These are phyloP conservation scores for Brachionus koreanus DNA, from an alignment of 1,140 invertebrate species.

Conservation along the genomic window DNA sequence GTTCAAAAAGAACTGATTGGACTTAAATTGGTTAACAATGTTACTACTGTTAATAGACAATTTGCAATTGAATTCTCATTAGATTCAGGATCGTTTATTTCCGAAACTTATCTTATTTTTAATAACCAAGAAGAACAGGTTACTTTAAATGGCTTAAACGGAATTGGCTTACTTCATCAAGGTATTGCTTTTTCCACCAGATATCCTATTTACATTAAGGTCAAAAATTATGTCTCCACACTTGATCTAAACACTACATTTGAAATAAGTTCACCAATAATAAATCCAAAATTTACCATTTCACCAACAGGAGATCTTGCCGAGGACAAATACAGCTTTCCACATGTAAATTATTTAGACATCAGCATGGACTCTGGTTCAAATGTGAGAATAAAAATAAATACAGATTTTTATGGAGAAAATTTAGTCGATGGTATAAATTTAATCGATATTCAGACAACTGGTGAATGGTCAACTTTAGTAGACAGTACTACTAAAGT, in stretches of 20 bases:
- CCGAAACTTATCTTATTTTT: not conserved
- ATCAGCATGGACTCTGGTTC: constrained; percentile 33
- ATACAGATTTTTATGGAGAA: not conserved
- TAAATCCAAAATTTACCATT: not conserved
- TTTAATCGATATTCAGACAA: not conserved
- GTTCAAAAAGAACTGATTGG: not conserved
- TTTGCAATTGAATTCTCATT: not conserved
- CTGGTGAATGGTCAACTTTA: not conserved
- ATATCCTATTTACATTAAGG: not conserved
- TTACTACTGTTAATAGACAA: not conserved
- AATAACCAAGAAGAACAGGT: not conserved
- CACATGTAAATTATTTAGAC: not conserved
- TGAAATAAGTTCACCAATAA: constrained; percentile 30
- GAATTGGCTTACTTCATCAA: not conserved
- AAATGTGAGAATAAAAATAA: constrained; percentile 34
- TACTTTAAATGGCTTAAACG: not conserved
- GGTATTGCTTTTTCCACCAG: not conserved
- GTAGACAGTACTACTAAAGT: not conserved
- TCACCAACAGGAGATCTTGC: not conserved
- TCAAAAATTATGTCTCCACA: constrained; percentile 5
- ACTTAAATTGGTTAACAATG: not conserved
- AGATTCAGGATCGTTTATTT: not conserved
- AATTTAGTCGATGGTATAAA: not conserved
- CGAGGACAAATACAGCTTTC: not conserved
- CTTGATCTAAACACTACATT: not conserved